Conservation (phyloP, 30 jellyfish, hydroid and myxozoan species). For the Mastigias papua region DNA sequence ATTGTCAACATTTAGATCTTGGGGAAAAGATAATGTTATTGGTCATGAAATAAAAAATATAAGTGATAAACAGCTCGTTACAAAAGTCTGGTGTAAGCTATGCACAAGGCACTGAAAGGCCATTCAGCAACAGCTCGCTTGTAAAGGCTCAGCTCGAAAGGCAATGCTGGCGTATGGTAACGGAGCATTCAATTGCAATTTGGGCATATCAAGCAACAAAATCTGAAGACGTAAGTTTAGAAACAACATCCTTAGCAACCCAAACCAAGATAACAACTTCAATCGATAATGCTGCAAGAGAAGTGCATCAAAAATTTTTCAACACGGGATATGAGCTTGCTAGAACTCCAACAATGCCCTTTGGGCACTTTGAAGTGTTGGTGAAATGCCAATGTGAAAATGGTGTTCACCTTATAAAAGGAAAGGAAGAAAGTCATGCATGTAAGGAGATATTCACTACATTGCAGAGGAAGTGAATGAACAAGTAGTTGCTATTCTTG, state of each 20-base stretch:
- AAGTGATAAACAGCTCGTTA: neutral
- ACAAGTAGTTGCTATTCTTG: slow-evolving; percentile 37
- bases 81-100: neutral
- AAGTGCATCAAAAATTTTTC: slow-evolving; percentile 4
- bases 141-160: slow-evolving; percentile 41
- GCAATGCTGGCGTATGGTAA: slow-evolving; percentile 24
- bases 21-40: neutral
- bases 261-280: slow-evolving; percentile 27
- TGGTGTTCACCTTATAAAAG: slow-evolving; percentile 16
- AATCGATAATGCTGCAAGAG: slow-evolving; percentile 36
- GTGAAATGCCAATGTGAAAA: slow-evolving; percentile 35
- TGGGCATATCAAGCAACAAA: slow-evolving; percentile 23
- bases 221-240: slow-evolving; percentile 17
- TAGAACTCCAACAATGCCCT: slow-evolving; percentile 32
- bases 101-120: neutral
- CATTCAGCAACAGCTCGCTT: neutral
- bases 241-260: slow-evolving; percentile 14
- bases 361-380: slow-evolving; percentile 43
- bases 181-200: slow-evolving; percentile 26
- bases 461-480: slow-evolving; percentile 35
- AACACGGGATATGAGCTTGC: slow-evolving; percentile 46
- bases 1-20: neutral
- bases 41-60: neutral
- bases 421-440: neutral
- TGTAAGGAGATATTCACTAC: slow-evolving; percentile 3